These are phyloP conservation scores for Leptestheria dahalacensis DNA, from an alignment of 1,140 invertebrate genomes.

Conservation along the genomic window DNA sequence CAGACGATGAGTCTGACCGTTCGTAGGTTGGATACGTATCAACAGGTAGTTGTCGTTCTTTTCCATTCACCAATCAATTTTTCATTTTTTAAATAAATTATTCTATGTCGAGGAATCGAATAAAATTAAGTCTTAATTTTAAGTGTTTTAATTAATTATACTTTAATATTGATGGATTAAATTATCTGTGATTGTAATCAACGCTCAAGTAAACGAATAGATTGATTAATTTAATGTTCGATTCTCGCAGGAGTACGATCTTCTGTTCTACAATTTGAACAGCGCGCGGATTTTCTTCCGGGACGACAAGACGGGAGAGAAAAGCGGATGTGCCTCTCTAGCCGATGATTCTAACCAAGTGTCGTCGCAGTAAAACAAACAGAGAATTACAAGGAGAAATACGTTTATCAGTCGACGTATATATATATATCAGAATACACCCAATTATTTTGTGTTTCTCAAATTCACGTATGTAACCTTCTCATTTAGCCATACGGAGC, in stretches of 20 bases:
- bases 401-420: too few relatives aligned
- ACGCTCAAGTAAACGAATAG: too few relatives aligned
- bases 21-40: slow-evolving; percentile 62
- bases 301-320: slow-evolving; percentile 7
- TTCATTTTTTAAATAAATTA: too few relatives aligned
- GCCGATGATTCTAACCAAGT: not conserved
- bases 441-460: not conserved
- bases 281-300: slow-evolving; percentile 86
- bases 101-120: not conserved
- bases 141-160: slow-evolving; percentile 12
- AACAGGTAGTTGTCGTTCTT: too few relatives aligned
- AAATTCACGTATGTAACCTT: not conserved
- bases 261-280: slow-evolving; percentile 78
- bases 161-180: too few relatives aligned
- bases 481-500: not conserved
- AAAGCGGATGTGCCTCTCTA: not conserved
- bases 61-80: too few relatives aligned
- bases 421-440: too few relatives aligned
- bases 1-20: slow-evolving; percentile 86
- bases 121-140: slow-evolving; percentile 4
- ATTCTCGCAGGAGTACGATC: slow-evolving; percentile 60
- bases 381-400: not conserved
- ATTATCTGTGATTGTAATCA: too few relatives aligned
- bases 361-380: not conserved
- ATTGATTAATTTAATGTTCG: slow-evolving; percentile 20